These are phyloP conservation scores for Magallana nippona DNA, from an alignment of 2,888 invertebrate species.

Conservation along the genomic window DNA sequence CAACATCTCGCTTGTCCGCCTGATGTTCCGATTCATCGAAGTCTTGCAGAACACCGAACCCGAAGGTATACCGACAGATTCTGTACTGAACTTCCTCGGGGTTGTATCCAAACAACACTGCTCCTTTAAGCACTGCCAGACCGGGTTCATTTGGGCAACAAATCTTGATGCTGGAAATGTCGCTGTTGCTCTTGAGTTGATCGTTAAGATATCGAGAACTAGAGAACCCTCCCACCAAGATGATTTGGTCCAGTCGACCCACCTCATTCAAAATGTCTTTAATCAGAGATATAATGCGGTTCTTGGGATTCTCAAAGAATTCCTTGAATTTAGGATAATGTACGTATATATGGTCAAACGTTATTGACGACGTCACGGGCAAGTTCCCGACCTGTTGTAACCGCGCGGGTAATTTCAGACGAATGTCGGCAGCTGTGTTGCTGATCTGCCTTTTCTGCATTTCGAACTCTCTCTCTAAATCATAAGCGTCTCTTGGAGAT, in stretches of 20 bases:
- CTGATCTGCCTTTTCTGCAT: slow-evolving; percentile 29
- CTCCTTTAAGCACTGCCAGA: neutral
- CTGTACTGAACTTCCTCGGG: neutral
- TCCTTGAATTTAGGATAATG: slow-evolving; percentile 14
- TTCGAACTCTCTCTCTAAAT: slow-evolving; percentile 32
- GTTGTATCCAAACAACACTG: slow-evolving; percentile 25
- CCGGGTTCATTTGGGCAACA: neutral
- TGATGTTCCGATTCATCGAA: neutral
- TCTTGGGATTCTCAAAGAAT: slow-evolving; percentile 18
- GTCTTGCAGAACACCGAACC: slow-evolving; percentile 16
- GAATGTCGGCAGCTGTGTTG: neutral
- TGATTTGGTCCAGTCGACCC: neutral
- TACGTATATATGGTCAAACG: slow-evolving; percentile 26
- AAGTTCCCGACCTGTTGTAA: neutral
- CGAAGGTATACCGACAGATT: slow-evolving; percentile 23
- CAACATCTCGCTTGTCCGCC: neutral
- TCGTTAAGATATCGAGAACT: slow-evolving; percentile 2
- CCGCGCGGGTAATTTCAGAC: slow-evolving; percentile 2
- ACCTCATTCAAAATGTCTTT: neutral
- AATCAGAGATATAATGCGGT: neutral
- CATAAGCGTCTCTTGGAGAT: neutral
- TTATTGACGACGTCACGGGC: neutral
- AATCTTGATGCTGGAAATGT: neutral
- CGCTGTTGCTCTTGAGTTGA: neutral
- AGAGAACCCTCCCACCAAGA: slow-evolving; percentile 33